Evolutionary conservation across 2,797 vertebrate genomes (phyloP).

Genomic region (Enteromius mattozi): DNA sequence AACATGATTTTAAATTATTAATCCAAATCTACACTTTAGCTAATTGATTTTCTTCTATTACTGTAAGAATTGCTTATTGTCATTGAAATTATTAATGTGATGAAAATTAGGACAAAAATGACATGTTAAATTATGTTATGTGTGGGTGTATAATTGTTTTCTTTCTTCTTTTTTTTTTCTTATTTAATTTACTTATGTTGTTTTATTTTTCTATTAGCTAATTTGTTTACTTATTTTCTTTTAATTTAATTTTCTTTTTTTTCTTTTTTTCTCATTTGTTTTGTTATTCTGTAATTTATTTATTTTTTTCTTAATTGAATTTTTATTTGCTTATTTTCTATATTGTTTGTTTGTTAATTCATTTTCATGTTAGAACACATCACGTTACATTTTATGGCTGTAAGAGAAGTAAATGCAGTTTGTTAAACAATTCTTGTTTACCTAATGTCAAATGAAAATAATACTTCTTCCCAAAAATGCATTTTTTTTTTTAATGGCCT

Average conservation of each 20-base stretch:
- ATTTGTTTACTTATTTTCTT: not conserved
- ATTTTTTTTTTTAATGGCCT: too few relatives aligned
- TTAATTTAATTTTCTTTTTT: not conserved
- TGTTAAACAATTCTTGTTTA: not conserved
- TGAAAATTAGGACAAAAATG: not conserved
- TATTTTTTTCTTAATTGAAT: too few relatives aligned
- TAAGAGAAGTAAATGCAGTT: not conserved
- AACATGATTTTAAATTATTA: not conserved
- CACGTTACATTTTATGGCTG: not conserved
- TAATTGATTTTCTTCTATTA: not conserved
- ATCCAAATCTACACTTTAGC: not conserved
- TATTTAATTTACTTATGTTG: not conserved
- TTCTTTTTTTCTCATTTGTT: not conserved
- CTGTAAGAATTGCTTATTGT: not conserved
- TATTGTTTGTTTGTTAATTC: not conserved
- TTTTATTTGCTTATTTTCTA: not conserved
- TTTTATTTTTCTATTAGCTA: not conserved
- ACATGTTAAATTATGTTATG: not conserved
- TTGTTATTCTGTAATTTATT: not conserved
- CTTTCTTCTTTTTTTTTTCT: too few relatives aligned
- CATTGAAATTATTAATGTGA: not conserved
- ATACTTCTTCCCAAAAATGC: not conserved
- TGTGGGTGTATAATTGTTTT: not conserved
- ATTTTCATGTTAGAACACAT: not conserved
- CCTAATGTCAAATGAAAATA: not conserved